Evolutionary conservation across 2,797 vertebrate genomes (phyloP).

Genomic region (Pipistrellus pipistrellus): DNA sequence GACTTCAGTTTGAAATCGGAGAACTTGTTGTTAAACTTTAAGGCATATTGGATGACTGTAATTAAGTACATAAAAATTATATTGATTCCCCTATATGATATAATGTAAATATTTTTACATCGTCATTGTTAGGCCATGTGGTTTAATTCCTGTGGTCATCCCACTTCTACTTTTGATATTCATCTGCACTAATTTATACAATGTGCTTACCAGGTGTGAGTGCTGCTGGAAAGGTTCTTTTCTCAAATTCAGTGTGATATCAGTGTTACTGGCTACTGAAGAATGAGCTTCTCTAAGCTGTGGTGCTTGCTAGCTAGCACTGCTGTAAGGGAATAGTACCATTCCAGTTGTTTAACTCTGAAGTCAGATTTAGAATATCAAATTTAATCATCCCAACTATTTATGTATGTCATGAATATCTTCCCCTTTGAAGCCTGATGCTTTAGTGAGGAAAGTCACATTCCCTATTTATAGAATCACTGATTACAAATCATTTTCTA

Average conservation of each 20-base stretch:
- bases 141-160: conserved; percentile 45
- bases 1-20: conserved; percentile 62
- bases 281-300: conserved; percentile 83
- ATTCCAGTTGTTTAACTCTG: conserved; percentile 76
- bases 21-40: conserved; percentile 76
- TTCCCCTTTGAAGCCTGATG: conserved; percentile 11
- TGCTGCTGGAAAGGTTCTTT: conserved; percentile 80
- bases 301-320: conserved; percentile 68
- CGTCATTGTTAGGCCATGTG: neutral
- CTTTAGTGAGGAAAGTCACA: conserved; percentile 36
- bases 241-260: conserved; percentile 77
- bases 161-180: conserved; percentile 56
- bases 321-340: conserved; percentile 55
- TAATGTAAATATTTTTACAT: neutral
- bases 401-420: conserved; percentile 29
- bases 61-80: neutral
- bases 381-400: conserved; percentile 32
- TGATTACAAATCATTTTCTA: conserved; percentile 49
- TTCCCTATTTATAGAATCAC: conserved; percentile 34
- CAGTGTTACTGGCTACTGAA: conserved; percentile 81
- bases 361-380: conserved; percentile 51
- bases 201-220: conserved; percentile 79
- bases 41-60: conserved; percentile 35
- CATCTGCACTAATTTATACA: conserved; percentile 78
- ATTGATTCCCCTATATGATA: neutral